phyloP scores from a whole-genome alignment of 37 sponge, comb jelly and placozoan genomes.

The Ephydatia muelleri region DNA sequence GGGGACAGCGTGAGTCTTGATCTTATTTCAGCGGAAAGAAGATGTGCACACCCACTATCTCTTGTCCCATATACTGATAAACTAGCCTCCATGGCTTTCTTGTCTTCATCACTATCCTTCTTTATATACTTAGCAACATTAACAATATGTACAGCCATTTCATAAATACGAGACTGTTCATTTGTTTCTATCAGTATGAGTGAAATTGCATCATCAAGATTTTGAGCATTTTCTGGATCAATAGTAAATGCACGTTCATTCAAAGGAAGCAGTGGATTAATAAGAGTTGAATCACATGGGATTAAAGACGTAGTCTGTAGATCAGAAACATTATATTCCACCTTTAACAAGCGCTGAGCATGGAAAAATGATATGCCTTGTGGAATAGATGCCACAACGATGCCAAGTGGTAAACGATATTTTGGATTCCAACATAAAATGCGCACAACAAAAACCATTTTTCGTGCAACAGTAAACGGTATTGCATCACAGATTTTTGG shows the following conservation, averaged over 20 bases:
- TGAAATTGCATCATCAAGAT: constrained; percentile 77
- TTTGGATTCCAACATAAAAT: constrained; percentile 45
- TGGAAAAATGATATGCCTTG: constrained; percentile 29
- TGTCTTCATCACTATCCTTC: background rate
- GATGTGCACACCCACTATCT: constrained; percentile 7
- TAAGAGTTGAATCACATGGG: background rate
- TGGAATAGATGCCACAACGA: constrained; percentile 50
- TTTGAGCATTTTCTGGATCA: constrained; percentile 61
- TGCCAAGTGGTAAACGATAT: constrained; percentile 45
- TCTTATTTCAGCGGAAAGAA: constrained; percentile 25
- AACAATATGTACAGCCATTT: constrained; percentile 65
- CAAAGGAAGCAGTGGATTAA: background rate
- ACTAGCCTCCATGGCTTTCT: constrained; percentile 7
- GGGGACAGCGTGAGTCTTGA: constrained; percentile 30
- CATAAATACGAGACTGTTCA: constrained; percentile 3
- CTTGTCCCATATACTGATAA: constrained; percentile 37
- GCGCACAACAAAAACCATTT: constrained; percentile 56
- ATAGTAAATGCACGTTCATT: constrained; percentile 67
- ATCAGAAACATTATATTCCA: constrained; percentile 17
- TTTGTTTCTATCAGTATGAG: background rate
- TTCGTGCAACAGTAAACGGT: constrained; percentile 44
- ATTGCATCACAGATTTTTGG: constrained; percentile 57
- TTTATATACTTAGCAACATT: constrained; percentile 40
- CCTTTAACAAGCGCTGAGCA: constrained; percentile 43
- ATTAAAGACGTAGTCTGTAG: background rate